Evolutionary conservation across 2,113 vertebrate species (phyloP), one percentile per base, ranked within the genome.

Genomic region (Numenius arquata): DNA sequence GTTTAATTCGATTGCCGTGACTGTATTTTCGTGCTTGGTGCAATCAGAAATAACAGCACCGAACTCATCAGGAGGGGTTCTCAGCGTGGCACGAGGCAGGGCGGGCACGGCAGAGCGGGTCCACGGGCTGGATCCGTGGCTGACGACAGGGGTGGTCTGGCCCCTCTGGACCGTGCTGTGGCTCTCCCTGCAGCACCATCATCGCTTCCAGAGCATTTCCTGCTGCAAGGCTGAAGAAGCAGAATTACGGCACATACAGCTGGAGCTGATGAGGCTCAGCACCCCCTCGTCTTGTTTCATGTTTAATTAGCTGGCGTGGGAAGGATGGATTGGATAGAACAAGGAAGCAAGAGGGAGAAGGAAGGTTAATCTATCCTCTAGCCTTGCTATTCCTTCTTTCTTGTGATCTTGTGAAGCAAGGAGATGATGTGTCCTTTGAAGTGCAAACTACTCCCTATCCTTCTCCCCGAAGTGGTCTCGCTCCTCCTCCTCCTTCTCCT

Each of bases 311-410:
- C 81, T 91, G 90, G 73, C 22, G 41, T 76, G 58, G 81, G 94
- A 91, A 96, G 95, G 92, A 85, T 70, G 59, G 96, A 74, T 92
- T 85, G 92, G 84, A 7, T 53, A 43, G 82, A 94, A 91, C 81
- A 88, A 89, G 94, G 94, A 94, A 95, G 87, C 86, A 79, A 89
- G 86, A 85, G 95, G 87, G 81, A 97, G 80, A 96, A 94, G 89
- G 95, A 91, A 96, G 91, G 96, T 96, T 97, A 96, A 97, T 97
- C 96, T 89, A 66, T 96, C 77, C 76, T 85, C 87, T 50, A 92
- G 95, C 96, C 94, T 95, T 67, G 95, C 93, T 95, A 6, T 92
- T 95, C 89, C 89, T 87, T 95, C 93, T 91, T 89, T 50, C 77
- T 50, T 96, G 92, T 96, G 93, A 96, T 95, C 86, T 73, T 47